phyloP scores from a whole-genome alignment of 1,140 invertebrate genomes.

The Drosophila orosa region DNA sequence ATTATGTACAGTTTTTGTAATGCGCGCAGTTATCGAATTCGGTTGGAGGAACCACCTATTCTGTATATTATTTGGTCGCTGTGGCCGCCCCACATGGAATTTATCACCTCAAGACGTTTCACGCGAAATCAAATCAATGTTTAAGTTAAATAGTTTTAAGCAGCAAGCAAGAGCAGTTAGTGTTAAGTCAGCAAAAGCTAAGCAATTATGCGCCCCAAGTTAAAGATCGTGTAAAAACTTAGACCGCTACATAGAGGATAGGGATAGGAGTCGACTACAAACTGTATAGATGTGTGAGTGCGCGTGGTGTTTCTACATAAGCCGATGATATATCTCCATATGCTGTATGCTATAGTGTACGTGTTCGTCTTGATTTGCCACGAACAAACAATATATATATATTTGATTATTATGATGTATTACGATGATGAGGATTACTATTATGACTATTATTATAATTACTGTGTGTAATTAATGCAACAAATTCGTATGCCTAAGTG shows the following conservation, averaged over 20 bases:
- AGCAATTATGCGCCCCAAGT: slow-evolving; percentile 33
- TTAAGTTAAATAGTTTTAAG: slow-evolving; percentile 83
- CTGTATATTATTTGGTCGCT: slow-evolving; percentile 41
- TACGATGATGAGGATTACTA: slow-evolving; percentile 57
- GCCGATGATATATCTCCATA: slow-evolving; percentile 34
- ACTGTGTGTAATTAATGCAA: slow-evolving; percentile 76
- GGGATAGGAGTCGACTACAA: slow-evolving; percentile 39
- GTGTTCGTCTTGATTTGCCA: slow-evolving; percentile 68
- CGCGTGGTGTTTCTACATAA: slow-evolving; percentile 30
- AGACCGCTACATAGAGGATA: slow-evolving; percentile 28
- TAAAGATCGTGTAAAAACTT: slow-evolving; percentile 48
- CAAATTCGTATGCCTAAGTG: slow-evolving; percentile 63
- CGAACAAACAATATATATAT: slow-evolving; percentile 65
- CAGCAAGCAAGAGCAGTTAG: slow-evolving; percentile 27
- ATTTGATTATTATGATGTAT: slow-evolving; percentile 77
- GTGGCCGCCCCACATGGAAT: slow-evolving; percentile 55
- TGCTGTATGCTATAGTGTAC: slow-evolving; percentile 53
- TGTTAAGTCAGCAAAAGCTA: slow-evolving; percentile 45
- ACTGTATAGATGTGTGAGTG: slow-evolving; percentile 43
- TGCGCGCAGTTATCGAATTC: slow-evolving; percentile 25
- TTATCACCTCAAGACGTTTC: slow-evolving; percentile 77
- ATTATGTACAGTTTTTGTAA: slow-evolving; percentile 47
- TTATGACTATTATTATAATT: slow-evolving; percentile 74
- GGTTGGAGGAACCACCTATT: slow-evolving; percentile 23
- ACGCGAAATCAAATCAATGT: slow-evolving; percentile 78